A percentile compares a stretch with the other conserved stretches of the same genome.
These are phyloP conservation scores for Engraulis encrasicolus DNA, from an alignment of 2,113 vertebrate genomes.

Conservation along the genomic window DNA sequence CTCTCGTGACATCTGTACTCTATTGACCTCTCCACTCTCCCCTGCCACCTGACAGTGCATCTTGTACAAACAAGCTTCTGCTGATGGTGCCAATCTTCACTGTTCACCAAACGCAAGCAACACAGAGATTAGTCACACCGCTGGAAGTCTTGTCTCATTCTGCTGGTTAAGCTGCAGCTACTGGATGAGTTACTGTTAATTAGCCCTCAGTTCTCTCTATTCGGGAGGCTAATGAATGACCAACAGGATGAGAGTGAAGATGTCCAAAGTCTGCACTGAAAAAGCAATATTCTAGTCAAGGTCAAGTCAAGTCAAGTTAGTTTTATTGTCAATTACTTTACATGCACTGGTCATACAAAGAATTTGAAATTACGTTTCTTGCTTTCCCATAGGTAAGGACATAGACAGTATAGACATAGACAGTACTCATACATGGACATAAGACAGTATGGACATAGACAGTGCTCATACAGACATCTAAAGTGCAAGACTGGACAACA, in stretches of 20 bases:
- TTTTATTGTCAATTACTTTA: too few species aligned
- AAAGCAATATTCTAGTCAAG: not conserved
- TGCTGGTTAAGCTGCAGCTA: constrained; percentile 29
- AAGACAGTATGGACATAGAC: too few species aligned
- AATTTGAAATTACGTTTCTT: too few species aligned
- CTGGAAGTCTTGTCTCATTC: constrained; percentile 2
- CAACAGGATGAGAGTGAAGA: not conserved
- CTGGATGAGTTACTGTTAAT: constrained; percentile 32
- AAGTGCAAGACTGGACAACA: too few species aligned
- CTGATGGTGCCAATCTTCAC: constrained; percentile 16
- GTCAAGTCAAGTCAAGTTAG: too few species aligned
- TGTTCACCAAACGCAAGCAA: not conserved
- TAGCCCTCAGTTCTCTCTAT: constrained; percentile 14
- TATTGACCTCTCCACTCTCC: not conserved
- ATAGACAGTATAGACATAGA: too few species aligned
- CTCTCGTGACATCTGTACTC: too few species aligned
- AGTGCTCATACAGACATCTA: too few species aligned
- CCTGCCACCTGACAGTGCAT: not conserved
- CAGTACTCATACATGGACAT: too few species aligned
- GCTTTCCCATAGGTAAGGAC: too few species aligned
- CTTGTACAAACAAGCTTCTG: not conserved
- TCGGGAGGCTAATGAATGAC: constrained; percentile 28
- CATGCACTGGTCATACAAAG: too few species aligned
- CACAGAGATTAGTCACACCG: constrained; percentile 18
- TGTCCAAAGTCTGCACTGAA: too few species aligned